Conservation (phyloP, 2,113 vertebrate species). For the Hiodon alosoides region DNA sequence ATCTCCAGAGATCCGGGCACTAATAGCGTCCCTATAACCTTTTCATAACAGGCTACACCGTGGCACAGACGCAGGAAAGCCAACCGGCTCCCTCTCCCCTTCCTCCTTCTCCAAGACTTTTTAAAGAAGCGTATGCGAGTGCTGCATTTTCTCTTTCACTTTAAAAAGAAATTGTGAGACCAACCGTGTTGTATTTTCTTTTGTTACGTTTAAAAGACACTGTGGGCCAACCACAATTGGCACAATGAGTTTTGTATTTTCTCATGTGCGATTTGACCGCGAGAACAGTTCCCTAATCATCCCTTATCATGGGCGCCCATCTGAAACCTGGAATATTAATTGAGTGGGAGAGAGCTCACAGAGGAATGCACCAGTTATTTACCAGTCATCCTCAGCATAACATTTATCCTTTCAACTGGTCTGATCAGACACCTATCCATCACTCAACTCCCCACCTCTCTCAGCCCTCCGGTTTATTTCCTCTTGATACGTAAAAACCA, state of each 20-base stretch:
- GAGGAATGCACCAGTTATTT: constrained; percentile 73
- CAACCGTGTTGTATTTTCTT: no score
- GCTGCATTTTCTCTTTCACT: background rate
- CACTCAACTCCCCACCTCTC: constrained; percentile 45
- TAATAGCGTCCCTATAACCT: constrained; percentile 74
- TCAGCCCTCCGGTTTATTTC: constrained; percentile 13
- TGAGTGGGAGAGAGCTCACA: constrained; percentile 61
- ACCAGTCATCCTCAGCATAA: constrained; percentile 68
- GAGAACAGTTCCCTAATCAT: constrained; percentile 48
- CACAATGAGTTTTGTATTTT: background rate
- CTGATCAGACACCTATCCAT: constrained; percentile 62
- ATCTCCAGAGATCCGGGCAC: constrained; percentile 62
- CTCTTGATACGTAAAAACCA: constrained; percentile 17
- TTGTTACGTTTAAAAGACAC: background rate
- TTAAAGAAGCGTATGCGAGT: background rate
- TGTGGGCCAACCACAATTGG: background rate
- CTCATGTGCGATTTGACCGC: constrained; percentile 13
- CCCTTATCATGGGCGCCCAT: constrained; percentile 65
- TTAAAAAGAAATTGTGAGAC: background rate
- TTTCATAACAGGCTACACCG: constrained; percentile 50
- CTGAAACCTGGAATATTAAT: constrained; percentile 74
- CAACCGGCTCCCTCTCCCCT: constrained; percentile 22
- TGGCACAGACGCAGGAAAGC: constrained; percentile 72
- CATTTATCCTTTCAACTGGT: constrained; percentile 75
- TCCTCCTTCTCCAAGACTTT: background rate